Evolutionary conservation across 2,113 vertebrate species (phyloP).

Genomic region (Nansenia antarctica): DNA sequence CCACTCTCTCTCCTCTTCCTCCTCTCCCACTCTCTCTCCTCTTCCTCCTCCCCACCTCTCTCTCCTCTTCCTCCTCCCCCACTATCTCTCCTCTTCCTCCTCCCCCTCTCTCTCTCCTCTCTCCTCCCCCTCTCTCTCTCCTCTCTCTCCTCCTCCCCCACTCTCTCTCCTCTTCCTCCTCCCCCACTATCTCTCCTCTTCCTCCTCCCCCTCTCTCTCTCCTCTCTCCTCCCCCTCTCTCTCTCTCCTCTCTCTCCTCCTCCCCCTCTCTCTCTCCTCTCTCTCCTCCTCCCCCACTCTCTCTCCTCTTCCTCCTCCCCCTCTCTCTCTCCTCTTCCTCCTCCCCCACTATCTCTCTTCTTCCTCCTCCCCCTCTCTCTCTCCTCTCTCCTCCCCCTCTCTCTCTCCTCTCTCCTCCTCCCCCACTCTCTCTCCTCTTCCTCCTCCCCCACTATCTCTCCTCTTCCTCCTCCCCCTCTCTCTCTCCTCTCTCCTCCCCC

Average conservation of each 20-base stretch:
- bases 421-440: no score
- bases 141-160: not conserved
- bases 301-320: not conserved
- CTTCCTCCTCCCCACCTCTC: no score
- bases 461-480: no score
- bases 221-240: not conserved
- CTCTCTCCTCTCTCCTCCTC: no score
- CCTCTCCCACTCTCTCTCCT: not conserved
- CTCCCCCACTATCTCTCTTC: no score
- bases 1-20: not conserved
- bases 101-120: not conserved
- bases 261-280: not conserved
- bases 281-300: not conserved
- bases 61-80: no score
- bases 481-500: no score
- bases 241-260: not conserved
- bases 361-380: no score
- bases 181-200: not conserved
- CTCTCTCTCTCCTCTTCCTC: not conserved
- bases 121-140: not conserved
- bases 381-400: no score
- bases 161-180: not conserved
- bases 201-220: not conserved
- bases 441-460: no score
- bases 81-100: not conserved